phyloP scores from a whole-genome alignment of 2,888 invertebrate species.

The Drosophila cognata region DNA sequence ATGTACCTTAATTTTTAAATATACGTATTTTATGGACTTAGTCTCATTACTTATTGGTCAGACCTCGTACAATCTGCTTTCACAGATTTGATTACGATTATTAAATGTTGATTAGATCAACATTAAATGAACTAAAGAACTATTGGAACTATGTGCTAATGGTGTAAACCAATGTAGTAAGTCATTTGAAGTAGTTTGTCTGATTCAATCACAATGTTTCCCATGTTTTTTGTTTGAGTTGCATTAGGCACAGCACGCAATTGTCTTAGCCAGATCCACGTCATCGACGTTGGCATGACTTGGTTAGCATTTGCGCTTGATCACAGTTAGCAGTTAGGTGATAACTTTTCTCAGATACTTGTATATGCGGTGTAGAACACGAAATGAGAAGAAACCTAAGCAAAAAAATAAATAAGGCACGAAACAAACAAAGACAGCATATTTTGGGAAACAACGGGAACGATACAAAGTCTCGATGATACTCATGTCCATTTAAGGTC shows the following conservation, averaged over 20 bases:
- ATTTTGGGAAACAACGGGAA: conserved; percentile 39
- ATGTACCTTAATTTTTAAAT: too few relatives aligned
- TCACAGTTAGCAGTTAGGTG: conserved; percentile 52
- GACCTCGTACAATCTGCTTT: too few relatives aligned
- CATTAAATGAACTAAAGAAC: neutral
- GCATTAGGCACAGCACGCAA: neutral
- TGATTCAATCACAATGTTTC: neutral
- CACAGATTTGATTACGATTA: neutral
- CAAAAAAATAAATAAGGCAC: conserved; percentile 19
- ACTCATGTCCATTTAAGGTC: conserved; percentile 45
- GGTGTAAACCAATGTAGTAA: neutral
- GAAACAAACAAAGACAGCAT: conserved; percentile 1
- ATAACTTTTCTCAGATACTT: conserved; percentile 36
- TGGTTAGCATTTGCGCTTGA: conserved; percentile 42
- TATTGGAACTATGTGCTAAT: neutral
- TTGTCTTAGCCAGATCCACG: neutral
- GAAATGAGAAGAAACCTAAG: conserved; percentile 11
- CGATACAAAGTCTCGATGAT: conserved; percentile 51
- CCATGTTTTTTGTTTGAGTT: neutral
- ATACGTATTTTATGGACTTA: too few relatives aligned
- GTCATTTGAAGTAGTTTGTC: neutral
- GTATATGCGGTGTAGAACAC: conserved; percentile 32
- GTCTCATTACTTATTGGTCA: too few relatives aligned
- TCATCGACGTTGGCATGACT: conserved; percentile 11
- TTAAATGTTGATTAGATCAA: neutral